Base-by-base conservation (phyloP, 2,113 vertebrate genomes). In the Micronycteris hirsuta region DNA sequence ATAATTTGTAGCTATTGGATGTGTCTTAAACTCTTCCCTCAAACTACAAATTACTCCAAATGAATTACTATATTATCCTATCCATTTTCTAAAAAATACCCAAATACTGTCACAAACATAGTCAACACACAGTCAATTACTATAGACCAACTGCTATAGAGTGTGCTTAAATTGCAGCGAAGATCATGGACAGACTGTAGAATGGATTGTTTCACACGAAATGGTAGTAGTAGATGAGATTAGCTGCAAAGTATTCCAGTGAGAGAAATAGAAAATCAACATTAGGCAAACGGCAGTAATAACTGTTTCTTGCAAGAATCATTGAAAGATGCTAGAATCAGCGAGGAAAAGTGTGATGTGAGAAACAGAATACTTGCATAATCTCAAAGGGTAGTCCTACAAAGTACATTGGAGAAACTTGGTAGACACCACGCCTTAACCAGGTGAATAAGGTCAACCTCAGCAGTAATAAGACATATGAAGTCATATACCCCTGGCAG, bases 11-110 rank as follows among this genome's bases (percentile, higher is more conserved):
- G 47, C 49, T 47, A 77, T 4, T 76, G 22, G 3, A 61, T 86
- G 16, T 91, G n/a, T 77, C 74, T 84, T 95, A 68, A 86, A 84
- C 36, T 91, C n/a, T 89, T 92, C 83, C 63, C 24, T 67, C 26
- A 43, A 31, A 56, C 15, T 65, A 49, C 15, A 80, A 74, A 26
- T 19, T 74, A 76, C 56, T 88, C 20, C 92, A 92, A 94, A 83
- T 86, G 83, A 95, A 81, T 88, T 65, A 58, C 38, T 49, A 45
- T 1, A 38, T 38, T 65, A 74, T 36, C 15, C 7, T 74, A 28
- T 9, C 7, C 52, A 14, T n/a, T 63, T 89, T 61, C 74, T 45
- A 43, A 80, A 92, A 88, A 88, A 43, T n/a, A 61, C 20, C 28
- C 73, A 89, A 67, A 67, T 36, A 61, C 15, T 89, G n/a, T 33